Evolutionary conservation across 2,888 invertebrate species (phyloP).

Genomic region (Carabus problematicus): DNA sequence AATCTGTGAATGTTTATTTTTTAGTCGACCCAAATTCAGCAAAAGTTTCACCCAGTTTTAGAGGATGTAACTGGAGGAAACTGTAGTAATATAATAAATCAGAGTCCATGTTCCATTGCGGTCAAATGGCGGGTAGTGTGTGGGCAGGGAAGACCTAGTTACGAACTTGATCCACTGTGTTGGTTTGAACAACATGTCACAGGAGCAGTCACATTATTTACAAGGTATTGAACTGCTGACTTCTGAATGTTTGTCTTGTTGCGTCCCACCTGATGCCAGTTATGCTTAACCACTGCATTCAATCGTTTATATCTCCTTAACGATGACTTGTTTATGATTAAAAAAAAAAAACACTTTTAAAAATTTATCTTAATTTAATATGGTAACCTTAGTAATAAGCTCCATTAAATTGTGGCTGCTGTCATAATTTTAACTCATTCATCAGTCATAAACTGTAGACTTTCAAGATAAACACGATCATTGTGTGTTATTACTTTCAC

Average conservation of each 20-base stretch:
- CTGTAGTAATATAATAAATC: conserved; percentile 11
- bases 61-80: neutral
- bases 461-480: too few species aligned
- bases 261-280: conserved; percentile 10
- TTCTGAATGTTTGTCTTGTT: conserved; percentile 2
- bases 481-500: too few species aligned
- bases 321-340: conserved; percentile 19
- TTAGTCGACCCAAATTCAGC: neutral
- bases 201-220: conserved; percentile 9
- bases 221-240: conserved; percentile 12
- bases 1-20: too few species aligned
- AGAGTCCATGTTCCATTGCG: neutral
- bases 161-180: conserved; percentile 7
- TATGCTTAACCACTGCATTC: neutral
- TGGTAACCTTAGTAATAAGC: conserved; percentile 21
- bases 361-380: conserved; percentile 21
- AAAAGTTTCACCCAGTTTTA: neutral
- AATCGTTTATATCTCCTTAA: conserved; percentile 16
- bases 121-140: neutral
- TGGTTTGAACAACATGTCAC: conserved; percentile 12
- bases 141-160: neutral
- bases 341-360: conserved; percentile 9
- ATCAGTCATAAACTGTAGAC: neutral
- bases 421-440: neutral
- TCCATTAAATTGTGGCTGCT: conserved; percentile 14